Conservation (phyloP, 2,797 vertebrate species). For the Pelodytes ibericus region DNA sequence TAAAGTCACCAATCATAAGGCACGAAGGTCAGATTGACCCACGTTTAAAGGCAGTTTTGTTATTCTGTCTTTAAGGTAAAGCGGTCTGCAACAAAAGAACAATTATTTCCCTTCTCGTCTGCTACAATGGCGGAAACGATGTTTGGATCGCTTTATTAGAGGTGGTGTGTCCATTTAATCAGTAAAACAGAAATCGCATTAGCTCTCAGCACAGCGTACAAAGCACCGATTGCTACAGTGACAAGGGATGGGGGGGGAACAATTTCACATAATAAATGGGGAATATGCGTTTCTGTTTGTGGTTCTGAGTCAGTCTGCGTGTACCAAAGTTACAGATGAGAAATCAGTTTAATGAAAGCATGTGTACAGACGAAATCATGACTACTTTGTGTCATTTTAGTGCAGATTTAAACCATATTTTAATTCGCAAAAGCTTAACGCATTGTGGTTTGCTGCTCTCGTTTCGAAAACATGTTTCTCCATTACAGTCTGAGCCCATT, state of each 20-base stretch:
- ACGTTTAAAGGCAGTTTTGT: background rate
- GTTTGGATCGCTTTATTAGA: slow-evolving; percentile 62
- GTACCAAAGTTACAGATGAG: slow-evolving; percentile 52
- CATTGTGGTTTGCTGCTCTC: too few relatives aligned
- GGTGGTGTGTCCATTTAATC: slow-evolving; percentile 62
- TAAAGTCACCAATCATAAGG: slow-evolving; percentile 3
- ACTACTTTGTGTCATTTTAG: background rate
- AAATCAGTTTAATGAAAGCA: slow-evolving; percentile 27
- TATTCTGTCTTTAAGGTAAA: slow-evolving; percentile 35
- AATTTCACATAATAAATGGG: slow-evolving; percentile 10
- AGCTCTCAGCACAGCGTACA: slow-evolving; percentile 54
- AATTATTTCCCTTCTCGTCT: slow-evolving; percentile 27
- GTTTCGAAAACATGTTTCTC: too few relatives aligned
- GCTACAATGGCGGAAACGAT: background rate
- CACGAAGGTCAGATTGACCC: slow-evolving; percentile 8
- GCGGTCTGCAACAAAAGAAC: background rate
- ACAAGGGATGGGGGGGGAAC: background rate
- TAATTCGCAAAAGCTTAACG: background rate
- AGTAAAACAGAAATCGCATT: slow-evolving; percentile 57
- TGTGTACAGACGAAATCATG: background rate
- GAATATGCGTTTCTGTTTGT: slow-evolving; percentile 51
- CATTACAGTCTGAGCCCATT: too few relatives aligned
- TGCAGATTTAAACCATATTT: background rate
- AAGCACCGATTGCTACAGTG: slow-evolving; percentile 58
- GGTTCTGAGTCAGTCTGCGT: slow-evolving; percentile 32